Evolutionary conservation across 2,113 vertebrate genomes (phyloP).

Genomic region (Centropus bengalensis): DNA sequence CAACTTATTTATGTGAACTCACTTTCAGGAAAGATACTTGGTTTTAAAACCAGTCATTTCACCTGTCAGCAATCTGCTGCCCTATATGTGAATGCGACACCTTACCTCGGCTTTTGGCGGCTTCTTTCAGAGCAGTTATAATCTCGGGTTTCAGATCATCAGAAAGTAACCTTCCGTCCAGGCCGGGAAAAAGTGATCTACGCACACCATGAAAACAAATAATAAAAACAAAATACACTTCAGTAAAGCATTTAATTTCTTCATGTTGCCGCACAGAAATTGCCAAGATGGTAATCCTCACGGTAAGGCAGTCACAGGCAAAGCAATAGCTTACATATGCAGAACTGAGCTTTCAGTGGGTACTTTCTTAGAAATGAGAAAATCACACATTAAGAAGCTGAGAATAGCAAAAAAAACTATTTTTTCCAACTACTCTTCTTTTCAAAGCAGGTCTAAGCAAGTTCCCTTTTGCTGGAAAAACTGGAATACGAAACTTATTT

Average conservation of each 20-base stretch:
- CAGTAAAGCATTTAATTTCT: neutral
- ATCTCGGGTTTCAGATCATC: slow-evolving; percentile 88
- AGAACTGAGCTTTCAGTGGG: neutral
- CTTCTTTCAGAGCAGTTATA: slow-evolving; percentile 88
- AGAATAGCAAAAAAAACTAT: neutral
- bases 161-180: slow-evolving; percentile 90
- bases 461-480: neutral
- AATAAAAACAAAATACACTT: neutral
- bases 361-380: neutral
- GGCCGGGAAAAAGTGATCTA: slow-evolving; percentile 92
- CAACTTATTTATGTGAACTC: neutral
- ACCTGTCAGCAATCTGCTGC: neutral
- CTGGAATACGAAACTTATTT: neutral
- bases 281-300: neutral
- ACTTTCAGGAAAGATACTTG: neutral
- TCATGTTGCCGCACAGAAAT: neutral
- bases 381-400: neutral
- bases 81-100: neutral
- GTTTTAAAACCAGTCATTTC: neutral
- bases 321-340: neutral
- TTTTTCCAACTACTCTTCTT: neutral
- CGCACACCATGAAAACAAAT: slow-evolving; percentile 34
- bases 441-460: neutral
- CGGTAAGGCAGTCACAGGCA: neutral
- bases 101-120: slow-evolving; percentile 93